Conservation (phyloP, 2,888 invertebrate genomes). For the Trissonchulus latispiculum region DNA sequence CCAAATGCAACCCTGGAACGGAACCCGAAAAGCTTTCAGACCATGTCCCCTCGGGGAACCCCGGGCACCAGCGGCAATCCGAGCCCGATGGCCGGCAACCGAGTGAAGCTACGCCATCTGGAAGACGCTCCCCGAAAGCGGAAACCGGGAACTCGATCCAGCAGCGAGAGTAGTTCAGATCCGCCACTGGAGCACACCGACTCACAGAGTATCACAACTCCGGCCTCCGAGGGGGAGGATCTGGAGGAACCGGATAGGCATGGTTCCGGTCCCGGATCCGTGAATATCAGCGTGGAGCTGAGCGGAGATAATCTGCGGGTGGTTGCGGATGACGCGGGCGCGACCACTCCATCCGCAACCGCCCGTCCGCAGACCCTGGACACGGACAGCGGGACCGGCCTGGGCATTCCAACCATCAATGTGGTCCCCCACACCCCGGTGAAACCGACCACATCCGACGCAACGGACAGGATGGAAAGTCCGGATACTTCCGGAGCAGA, state of each 20-base stretch:
- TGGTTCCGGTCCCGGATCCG: neutral
- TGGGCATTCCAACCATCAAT: slow-evolving; percentile 38
- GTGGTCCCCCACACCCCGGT: slow-evolving; percentile 41
- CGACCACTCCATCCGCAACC: slow-evolving; percentile 28
- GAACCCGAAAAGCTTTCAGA: slow-evolving; percentile 60
- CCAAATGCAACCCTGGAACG: slow-evolving; percentile 78
- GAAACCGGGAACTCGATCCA: neutral
- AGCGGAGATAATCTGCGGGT: slow-evolving; percentile 46
- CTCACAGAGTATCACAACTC: neutral
- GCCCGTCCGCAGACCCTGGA: slow-evolving; percentile 21
- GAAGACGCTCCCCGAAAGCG: neutral
- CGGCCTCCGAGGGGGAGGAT: neutral
- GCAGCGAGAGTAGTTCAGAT: neutral
- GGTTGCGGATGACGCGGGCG: slow-evolving; percentile 34
- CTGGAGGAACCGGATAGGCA: no score
- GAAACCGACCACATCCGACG: neutral
- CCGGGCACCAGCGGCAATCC: neutral
- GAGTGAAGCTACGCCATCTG: slow-evolving; percentile 20
- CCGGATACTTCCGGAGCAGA: slow-evolving; percentile 40
- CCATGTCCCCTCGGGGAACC: slow-evolving; percentile 15
- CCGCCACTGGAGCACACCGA: neutral
- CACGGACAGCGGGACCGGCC: slow-evolving; percentile 24
- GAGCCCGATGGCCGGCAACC: neutral
- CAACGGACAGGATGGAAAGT: neutral
- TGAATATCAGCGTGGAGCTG: slow-evolving; percentile 44